Percentiles rank a stretch among this genome's conserved stretches.
These are phyloP conservation scores for Monomorium pharaonis DNA, from an alignment of 1,140 invertebrate species.

Conservation along the genomic window DNA sequence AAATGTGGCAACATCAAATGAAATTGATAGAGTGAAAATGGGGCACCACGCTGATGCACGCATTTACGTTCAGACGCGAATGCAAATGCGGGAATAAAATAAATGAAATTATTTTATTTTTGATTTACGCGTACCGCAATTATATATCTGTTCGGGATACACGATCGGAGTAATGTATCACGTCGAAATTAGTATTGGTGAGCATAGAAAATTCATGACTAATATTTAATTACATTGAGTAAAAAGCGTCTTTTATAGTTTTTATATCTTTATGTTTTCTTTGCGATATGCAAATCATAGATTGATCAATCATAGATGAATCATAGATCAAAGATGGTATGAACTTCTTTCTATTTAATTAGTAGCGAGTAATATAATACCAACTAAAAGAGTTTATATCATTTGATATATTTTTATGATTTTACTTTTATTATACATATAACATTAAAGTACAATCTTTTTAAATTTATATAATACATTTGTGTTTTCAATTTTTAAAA, in stretches of 20 bases:
- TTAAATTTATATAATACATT: not conserved
- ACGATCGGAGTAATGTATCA: not conserved
- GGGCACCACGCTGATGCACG: not conserved
- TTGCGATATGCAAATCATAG: not conserved
- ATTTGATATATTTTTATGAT: no score
- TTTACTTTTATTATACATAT: constrained; percentile 17
- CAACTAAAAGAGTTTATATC: not conserved
- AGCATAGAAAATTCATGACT: not conserved
- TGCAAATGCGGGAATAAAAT: constrained; percentile 25
- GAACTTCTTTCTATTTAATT: not conserved
- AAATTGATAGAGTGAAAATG: constrained; percentile 34
- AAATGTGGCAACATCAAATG: constrained; percentile 21
- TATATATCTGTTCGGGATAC: not conserved
- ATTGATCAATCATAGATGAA: no score
- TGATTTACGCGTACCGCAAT: not conserved
- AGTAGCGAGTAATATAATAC: not conserved
- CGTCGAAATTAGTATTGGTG: not conserved
- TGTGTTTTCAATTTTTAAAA: not conserved
- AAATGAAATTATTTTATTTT: constrained; percentile 34
- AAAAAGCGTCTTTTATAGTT: not conserved
- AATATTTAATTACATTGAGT: not conserved
- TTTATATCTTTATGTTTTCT: not conserved
- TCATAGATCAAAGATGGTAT: not conserved
- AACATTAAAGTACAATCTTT: not conserved
- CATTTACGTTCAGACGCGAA: not conserved